phyloP scores from a whole-genome alignment of 2,888 invertebrate species.

The Drosophila austrosaltans region DNA sequence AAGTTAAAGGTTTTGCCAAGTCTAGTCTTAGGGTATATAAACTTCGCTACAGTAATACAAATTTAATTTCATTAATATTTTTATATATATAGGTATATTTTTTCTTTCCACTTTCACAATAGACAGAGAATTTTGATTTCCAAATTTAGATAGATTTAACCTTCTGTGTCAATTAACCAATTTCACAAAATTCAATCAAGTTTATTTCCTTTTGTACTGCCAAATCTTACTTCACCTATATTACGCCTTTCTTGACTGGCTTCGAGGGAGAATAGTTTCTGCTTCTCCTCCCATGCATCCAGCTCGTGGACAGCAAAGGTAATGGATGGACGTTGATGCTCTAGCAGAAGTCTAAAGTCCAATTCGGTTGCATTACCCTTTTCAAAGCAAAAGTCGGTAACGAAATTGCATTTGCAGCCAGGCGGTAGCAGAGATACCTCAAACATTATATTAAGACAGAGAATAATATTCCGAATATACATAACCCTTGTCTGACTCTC shows the following conservation, averaged over 20 bases:
- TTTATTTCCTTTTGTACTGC: background rate
- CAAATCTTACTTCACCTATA: slow-evolving; percentile 12
- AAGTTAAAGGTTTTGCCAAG: too few species aligned
- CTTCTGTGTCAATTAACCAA: background rate
- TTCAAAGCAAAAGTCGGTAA: slow-evolving; percentile 37
- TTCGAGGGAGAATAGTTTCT: background rate
- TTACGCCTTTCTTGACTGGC: background rate
- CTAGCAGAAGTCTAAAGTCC: slow-evolving; percentile 35
- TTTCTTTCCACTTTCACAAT: background rate
- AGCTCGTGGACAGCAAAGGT: slow-evolving; percentile 43
- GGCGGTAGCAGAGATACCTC: slow-evolving; percentile 41
- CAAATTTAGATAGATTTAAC: too few species aligned
- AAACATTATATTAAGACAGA: slow-evolving; percentile 38
- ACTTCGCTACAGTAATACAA: background rate
- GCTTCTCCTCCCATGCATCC: slow-evolving; percentile 26
- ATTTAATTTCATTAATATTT: too few species aligned
- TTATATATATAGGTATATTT: too few species aligned
- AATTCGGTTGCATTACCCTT: slow-evolving; percentile 22
- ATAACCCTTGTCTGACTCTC: slow-evolving; percentile 28
- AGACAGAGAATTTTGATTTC: too few species aligned
- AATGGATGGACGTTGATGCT: background rate
- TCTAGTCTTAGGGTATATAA: background rate
- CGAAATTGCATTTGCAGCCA: slow-evolving; percentile 47
- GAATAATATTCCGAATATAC: slow-evolving; percentile 33
- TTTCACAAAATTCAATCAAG: background rate